Evolutionary conservation across 2,113 vertebrate species (phyloP).

Genomic region (Aplodontia rufa): DNA sequence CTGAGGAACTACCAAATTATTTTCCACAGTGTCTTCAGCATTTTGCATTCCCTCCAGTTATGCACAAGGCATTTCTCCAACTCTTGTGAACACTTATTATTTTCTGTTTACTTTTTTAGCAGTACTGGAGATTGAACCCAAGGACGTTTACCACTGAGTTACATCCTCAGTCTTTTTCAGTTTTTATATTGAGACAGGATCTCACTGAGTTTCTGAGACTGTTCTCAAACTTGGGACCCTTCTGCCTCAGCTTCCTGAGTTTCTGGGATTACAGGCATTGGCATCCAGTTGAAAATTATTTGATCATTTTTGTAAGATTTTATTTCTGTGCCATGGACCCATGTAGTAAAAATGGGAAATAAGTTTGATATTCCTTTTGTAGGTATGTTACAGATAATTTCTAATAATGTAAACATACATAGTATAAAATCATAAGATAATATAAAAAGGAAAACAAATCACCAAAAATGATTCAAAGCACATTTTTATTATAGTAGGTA

Average conservation of each 20-base stretch:
- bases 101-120: background rate
- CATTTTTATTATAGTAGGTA: slow-evolving; percentile 82
- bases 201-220: no score
- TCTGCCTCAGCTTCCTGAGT: background rate
- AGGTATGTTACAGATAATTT: background rate
- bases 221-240: background rate
- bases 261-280: background rate
- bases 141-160: no score
- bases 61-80: background rate
- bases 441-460: slow-evolving; percentile 25
- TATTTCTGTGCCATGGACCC: background rate
- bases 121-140: background rate
- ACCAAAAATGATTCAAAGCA: slow-evolving; percentile 67
- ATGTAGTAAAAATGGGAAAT: slow-evolving; percentile 20
- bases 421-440: background rate
- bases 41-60: background rate
- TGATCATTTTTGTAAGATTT: background rate
- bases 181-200: no score
- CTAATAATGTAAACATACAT: background rate
- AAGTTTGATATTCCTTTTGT: background rate
- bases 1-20: background rate
- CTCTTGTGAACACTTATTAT: background rate
- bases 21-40: background rate
- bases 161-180: no score
- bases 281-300: background rate